Percentiles rank a stretch among this genome's conserved stretches.
These are phyloP conservation scores for Habropoda laboriosa DNA, from an alignment of 1,140 invertebrate genomes.

Conservation along the genomic window DNA sequence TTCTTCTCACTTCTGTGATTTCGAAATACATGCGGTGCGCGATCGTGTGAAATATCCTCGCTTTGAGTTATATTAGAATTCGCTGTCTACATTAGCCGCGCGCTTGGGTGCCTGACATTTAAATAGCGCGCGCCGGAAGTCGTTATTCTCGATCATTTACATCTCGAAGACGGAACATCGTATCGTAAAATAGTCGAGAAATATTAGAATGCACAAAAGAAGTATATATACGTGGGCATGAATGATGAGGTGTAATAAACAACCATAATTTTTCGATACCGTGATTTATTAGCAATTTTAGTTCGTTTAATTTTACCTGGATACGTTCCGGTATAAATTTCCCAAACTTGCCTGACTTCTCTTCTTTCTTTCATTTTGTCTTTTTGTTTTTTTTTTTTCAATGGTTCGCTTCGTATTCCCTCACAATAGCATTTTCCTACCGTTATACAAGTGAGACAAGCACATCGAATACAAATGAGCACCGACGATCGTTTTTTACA, in stretches of 20 bases:
- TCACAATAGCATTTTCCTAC: background rate
- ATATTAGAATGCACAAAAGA: too few relatives aligned
- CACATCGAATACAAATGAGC: conserved; percentile 11
- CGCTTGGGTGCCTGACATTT: too few relatives aligned
- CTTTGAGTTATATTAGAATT: background rate
- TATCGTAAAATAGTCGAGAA: too few relatives aligned
- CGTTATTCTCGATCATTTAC: background rate
- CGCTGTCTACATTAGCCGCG: background rate
- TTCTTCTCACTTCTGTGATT: background rate
- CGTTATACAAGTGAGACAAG: background rate
- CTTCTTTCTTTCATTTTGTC: too few relatives aligned
- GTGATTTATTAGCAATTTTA: too few relatives aligned
- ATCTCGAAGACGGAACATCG: too few relatives aligned
- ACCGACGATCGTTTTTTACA: background rate
- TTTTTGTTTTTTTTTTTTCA: too few relatives aligned
- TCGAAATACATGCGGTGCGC: too few relatives aligned
- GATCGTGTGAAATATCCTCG: background rate
- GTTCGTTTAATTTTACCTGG: background rate
- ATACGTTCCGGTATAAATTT: background rate
- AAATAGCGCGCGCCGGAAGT: background rate
- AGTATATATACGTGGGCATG: too few relatives aligned
- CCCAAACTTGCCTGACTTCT: too few relatives aligned
- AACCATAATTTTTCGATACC: too few relatives aligned
- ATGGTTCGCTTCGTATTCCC: background rate
- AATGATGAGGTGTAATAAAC: too few relatives aligned